phyloP scores from a whole-genome alignment of 2,797 vertebrate genomes.

The Phrynocephalus vlangalii region DNA sequence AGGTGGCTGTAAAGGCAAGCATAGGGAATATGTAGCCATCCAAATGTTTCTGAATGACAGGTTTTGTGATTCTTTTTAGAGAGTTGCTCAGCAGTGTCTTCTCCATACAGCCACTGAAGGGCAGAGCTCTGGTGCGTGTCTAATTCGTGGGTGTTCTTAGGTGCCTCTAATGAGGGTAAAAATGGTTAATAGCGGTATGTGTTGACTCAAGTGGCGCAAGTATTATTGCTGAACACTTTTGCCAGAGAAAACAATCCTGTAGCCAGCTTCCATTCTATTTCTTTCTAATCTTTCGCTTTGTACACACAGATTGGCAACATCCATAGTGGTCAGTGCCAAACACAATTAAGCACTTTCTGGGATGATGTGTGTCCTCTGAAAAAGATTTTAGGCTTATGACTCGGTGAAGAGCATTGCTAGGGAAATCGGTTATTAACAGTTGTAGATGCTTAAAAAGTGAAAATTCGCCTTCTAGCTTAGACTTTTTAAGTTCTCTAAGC shows the following conservation, averaged over 20 bases:
- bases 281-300: not conserved
- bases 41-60: not conserved
- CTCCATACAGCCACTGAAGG: not conserved
- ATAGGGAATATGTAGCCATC: not conserved
- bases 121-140: not conserved
- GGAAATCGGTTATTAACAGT: not conserved
- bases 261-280: constrained; percentile 23
- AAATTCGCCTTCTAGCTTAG: not conserved
- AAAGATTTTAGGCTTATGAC: constrained; percentile 4
- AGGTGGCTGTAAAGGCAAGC: not conserved
- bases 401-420: constrained; percentile 3
- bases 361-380: constrained; percentile 1
- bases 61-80: not conserved
- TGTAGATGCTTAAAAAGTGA: not conserved
- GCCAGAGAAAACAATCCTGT: constrained; percentile 22
- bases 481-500: not conserved
- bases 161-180: not conserved
- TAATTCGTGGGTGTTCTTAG: constrained; percentile 16
- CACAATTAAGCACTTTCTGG: constrained; percentile 27
- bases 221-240: constrained; percentile 29
- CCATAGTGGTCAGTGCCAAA: not conserved
- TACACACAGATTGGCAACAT: constrained; percentile 28
- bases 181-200: constrained; percentile 26
- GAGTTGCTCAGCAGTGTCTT: not conserved
- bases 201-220: constrained; percentile 43